phyloP scores from a whole-genome alignment of 2,888 invertebrate genomes.

The Schizaphis graminum region DNA sequence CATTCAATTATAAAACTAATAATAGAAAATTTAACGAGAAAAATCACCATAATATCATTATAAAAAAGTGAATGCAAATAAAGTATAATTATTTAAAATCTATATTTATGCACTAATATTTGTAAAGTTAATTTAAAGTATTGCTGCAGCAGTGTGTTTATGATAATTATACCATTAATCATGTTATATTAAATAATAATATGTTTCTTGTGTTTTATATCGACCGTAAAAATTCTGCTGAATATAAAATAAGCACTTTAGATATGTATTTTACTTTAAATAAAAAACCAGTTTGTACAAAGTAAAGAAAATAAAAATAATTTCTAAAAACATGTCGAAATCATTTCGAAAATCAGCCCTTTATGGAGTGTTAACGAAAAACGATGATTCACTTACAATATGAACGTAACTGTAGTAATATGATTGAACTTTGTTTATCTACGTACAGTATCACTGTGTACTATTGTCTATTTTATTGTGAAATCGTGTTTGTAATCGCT shows the following conservation, averaged over 20 bases:
- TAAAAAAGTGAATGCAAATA: background rate
- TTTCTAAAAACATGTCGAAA: background rate
- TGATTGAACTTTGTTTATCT: background rate
- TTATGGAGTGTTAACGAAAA: background rate
- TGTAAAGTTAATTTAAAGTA: background rate
- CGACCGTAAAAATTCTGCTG: background rate
- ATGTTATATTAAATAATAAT: background rate
- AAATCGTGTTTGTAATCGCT: background rate
- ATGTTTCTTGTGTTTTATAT: background rate
- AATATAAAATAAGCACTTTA: background rate
- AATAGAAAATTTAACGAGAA: background rate
- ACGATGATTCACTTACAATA: background rate
- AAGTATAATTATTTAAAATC: background rate
- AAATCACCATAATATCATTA: background rate
- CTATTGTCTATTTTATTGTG: conserved; percentile 9
- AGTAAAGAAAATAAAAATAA: too few relatives aligned
- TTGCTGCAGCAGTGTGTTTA: background rate
- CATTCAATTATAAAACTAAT: background rate
- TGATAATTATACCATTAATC: background rate
- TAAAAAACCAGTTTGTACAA: background rate
- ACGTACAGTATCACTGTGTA: background rate
- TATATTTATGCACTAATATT: background rate
- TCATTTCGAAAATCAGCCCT: background rate
- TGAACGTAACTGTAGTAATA: background rate
- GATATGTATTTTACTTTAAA: background rate